Conservation (phyloP, 1,140 invertebrate genomes). For the Bombyx mori region DNA sequence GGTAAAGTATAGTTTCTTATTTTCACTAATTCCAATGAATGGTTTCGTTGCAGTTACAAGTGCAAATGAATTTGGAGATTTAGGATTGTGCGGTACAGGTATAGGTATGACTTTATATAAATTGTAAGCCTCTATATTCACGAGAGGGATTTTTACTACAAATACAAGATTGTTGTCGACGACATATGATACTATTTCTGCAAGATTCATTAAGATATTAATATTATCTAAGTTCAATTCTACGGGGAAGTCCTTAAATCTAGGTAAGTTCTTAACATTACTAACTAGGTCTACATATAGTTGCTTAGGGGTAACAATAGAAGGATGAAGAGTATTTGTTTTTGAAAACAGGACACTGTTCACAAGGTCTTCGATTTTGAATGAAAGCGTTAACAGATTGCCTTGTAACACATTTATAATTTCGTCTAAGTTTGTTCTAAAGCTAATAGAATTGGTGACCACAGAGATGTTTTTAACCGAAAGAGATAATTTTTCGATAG, state of each 20-base stretch:
- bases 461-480: too few relatives aligned
- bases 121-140: slow-evolving; percentile 6
- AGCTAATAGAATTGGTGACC: too few relatives aligned
- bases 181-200: slow-evolving; percentile 3
- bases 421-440: slow-evolving; percentile 4
- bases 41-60: slow-evolving; percentile 5
- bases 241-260: slow-evolving; percentile 13
- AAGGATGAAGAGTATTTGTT: slow-evolving; percentile 14
- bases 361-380: slow-evolving; percentile 18
- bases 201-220: slow-evolving; percentile 4
- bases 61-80: slow-evolving; percentile 5
- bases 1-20: slow-evolving; percentile 8
- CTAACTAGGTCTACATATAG: slow-evolving; percentile 14
- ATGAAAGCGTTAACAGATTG: slow-evolving; percentile 17
- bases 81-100: slow-evolving; percentile 8
- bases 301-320: slow-evolving; percentile 13
- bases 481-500: not conserved
- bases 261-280: slow-evolving; percentile 15
- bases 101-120: slow-evolving; percentile 13
- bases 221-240: slow-evolving; percentile 13
- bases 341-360: slow-evolving; percentile 14
- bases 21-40: slow-evolving; percentile 9
- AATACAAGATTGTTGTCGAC: slow-evolving; percentile 9
- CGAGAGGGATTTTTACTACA: slow-evolving; percentile 11
- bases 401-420: slow-evolving; percentile 15